Percentiles rank a stretch among this genome's conserved stretches.
These are phyloP conservation scores for Chrysocyon brachyurus DNA, from an alignment of 2,797 vertebrate species.

Conservation along the genomic window DNA sequence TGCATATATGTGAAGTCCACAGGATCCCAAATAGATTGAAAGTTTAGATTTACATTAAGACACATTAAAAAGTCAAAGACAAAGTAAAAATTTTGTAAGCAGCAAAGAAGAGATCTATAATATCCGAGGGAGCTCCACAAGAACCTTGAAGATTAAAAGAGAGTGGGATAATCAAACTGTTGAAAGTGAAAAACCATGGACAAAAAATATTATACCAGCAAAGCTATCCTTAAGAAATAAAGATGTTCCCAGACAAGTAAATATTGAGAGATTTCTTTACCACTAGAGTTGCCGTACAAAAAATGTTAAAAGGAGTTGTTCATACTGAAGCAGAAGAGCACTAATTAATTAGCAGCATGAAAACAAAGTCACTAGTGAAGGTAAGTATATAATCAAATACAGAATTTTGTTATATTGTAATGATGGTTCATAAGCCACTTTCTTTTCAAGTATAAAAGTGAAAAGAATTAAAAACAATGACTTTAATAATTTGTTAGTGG, in stretches of 20 bases:
- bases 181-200: background rate
- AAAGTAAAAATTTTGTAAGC: background rate
- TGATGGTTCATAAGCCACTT: background rate
- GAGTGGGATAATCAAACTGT: background rate
- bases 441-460: background rate
- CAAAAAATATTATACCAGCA: background rate
- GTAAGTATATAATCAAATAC: background rate
- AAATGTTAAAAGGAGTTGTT: background rate
- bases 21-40: background rate
- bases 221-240: background rate
- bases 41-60: background rate
- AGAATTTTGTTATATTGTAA: background rate
- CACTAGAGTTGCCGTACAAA: background rate
- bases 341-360: background rate
- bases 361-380: background rate
- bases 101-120: background rate
- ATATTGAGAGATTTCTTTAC: background rate
- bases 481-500: background rate
- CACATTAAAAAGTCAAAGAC: background rate
- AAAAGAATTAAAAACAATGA: background rate
- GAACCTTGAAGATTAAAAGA: background rate
- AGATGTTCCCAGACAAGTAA: background rate
- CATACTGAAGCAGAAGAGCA: background rate
- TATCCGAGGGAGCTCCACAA: background rate
- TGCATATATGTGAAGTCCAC: background rate